Percentiles rank a stretch among this genome's conserved stretches.
phyloP scores from a whole-genome alignment of 2,888 invertebrate species.

The Poecilobothrus nobilitatus region DNA sequence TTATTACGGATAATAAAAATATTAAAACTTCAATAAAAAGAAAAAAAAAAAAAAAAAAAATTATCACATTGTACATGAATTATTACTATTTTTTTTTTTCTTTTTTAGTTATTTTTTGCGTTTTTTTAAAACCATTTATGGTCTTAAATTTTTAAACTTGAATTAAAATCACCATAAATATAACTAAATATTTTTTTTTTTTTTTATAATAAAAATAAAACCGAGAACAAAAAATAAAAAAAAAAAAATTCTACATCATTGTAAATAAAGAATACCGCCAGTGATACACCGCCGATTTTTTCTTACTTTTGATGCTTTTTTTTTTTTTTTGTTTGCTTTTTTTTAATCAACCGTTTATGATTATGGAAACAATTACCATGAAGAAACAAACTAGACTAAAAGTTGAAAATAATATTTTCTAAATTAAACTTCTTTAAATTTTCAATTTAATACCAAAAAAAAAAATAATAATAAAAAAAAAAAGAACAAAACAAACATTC shows the following conservation, averaged over 20 bases:
- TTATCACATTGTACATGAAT: neutral
- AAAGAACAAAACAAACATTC: too few species aligned
- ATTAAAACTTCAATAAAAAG: neutral
- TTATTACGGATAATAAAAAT: neutral
- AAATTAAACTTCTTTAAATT: neutral
- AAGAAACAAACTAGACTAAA: neutral
- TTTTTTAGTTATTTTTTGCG: conserved; percentile 16
- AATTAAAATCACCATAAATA: neutral
- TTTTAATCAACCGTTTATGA: neutral
- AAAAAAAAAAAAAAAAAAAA: conserved; percentile 6
- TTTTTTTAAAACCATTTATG: conserved; percentile 10
- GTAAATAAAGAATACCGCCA: conserved; percentile 8
- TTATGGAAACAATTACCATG: neutral
- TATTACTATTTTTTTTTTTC: too few species aligned
- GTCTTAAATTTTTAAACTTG: conserved; percentile 3
- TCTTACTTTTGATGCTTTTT: neutral
- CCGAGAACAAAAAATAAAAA: neutral
- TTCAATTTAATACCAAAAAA: too few species aligned
- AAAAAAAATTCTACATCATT: neutral
- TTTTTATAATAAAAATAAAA: neutral
- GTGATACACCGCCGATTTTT: neutral
- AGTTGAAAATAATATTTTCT: neutral
- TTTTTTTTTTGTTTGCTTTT: neutral
- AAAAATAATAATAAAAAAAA: too few species aligned
- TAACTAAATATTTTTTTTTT: neutral